These are phyloP conservation scores for Radopholus similis DNA, from an alignment of 1,140 invertebrate species.

Conservation along the genomic window DNA sequence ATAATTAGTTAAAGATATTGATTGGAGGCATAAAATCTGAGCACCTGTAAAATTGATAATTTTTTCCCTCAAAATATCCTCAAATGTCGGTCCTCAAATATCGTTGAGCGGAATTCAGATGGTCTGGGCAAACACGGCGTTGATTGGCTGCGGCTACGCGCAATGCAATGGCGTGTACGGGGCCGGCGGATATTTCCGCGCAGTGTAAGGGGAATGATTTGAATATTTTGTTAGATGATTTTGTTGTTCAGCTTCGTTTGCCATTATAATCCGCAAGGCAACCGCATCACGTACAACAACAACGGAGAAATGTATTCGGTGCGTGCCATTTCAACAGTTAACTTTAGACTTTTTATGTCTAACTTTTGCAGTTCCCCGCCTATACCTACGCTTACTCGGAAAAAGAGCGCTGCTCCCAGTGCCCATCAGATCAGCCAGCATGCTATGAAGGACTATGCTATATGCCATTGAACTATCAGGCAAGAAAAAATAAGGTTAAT, in stretches of 20 bases:
- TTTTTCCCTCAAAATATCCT: too few species aligned
- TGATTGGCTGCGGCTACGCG: constrained; percentile 57
- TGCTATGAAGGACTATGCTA: constrained; percentile 58
- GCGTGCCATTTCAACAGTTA: background rate
- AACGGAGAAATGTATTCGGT: constrained; percentile 15
- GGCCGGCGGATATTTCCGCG: constrained; percentile 25
- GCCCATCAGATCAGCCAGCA: constrained; percentile 55
- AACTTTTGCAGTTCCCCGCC: constrained; percentile 52
- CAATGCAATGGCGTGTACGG: constrained; percentile 53
- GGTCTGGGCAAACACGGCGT: constrained; percentile 58
- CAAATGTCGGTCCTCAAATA: too few species aligned
- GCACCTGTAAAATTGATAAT: too few species aligned
- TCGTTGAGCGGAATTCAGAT: too few species aligned
- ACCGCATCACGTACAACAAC: constrained; percentile 37
- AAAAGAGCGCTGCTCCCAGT: constrained; percentile 48
- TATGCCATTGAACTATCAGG: constrained; percentile 49
- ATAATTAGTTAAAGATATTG: constrained; percentile 6
- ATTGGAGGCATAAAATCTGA: too few species aligned
- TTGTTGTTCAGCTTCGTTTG: constrained; percentile 50
- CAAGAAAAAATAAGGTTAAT: too few species aligned
- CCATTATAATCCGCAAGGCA: constrained; percentile 59
- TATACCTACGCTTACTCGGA: constrained; percentile 52
- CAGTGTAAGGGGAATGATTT: constrained; percentile 5
- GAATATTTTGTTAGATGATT: background rate
- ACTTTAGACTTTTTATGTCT: background rate